phyloP scores from a whole-genome alignment of 1,140 invertebrate genomes.

The Leucophenga varia region DNA sequence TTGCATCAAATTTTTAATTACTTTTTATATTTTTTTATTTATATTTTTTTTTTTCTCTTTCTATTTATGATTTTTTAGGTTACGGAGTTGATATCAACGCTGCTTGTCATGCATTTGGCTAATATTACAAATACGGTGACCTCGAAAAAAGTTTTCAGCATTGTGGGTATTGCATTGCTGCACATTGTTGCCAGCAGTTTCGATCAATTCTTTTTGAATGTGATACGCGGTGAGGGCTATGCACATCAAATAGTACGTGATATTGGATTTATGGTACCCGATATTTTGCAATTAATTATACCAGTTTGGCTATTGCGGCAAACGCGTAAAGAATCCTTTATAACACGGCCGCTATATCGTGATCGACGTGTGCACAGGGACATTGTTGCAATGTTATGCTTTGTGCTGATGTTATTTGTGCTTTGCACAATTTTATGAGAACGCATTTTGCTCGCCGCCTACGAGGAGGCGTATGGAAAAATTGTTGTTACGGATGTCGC shows the following conservation, averaged over 20 bases:
- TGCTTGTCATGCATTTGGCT: slow-evolving; percentile 64
- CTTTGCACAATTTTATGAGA: slow-evolving; percentile 56
- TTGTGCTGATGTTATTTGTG: slow-evolving; percentile 46
- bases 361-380: slow-evolving; percentile 50
- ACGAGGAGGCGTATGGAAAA: slow-evolving; percentile 38
- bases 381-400: slow-evolving; percentile 50
- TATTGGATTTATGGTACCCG: slow-evolving; percentile 74
- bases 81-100: slow-evolving; percentile 73
- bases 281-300: slow-evolving; percentile 68
- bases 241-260: slow-evolving; percentile 72
- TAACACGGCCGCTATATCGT: slow-evolving; percentile 43
- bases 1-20: too few relatives aligned
- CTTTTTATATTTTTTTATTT: too few relatives aligned
- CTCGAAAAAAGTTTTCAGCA: slow-evolving; percentile 65
- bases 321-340: slow-evolving; percentile 39
- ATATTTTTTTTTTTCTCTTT: too few relatives aligned
- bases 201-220: slow-evolving; percentile 77
- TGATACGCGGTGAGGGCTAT: slow-evolving; percentile 69
- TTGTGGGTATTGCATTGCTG: slow-evolving; percentile 67
- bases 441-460: slow-evolving; percentile 38
- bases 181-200: slow-evolving; percentile 72
- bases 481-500: slow-evolving; percentile 26
- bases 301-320: slow-evolving; percentile 59
- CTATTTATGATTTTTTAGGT: too few relatives aligned
- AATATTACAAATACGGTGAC: slow-evolving; percentile 62